Percentiles rank a stretch among this genome's conserved stretches.
Conservation (phyloP, 1,140 invertebrate species). For the Drosophila baimaii region DNA sequence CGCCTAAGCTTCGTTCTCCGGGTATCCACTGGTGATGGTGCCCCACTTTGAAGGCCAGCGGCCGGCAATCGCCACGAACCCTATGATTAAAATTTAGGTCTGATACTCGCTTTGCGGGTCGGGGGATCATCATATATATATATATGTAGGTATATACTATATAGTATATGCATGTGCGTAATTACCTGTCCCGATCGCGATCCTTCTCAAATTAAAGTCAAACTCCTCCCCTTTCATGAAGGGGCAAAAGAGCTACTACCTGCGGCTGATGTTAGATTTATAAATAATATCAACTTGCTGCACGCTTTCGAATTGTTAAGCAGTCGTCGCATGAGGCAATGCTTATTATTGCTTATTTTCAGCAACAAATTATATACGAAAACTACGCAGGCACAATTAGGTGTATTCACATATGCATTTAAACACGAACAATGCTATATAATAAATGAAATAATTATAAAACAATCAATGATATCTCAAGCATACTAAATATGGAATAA, state of each 20-base stretch:
- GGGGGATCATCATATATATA: constrained; percentile 5
- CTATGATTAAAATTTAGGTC: constrained; percentile 78
- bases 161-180: constrained; percentile 66
- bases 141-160: no score
- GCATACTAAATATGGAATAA: no score
- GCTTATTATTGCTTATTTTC: constrained; percentile 15
- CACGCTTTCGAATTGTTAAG: constrained; percentile 7
- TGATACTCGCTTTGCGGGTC: constrained; percentile 19
- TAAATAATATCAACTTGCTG: constrained; percentile 28
- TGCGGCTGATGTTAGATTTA: constrained; percentile 35
- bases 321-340: not conserved
- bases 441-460: not conserved
- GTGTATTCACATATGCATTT: not conserved
- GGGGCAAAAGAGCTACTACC: constrained; percentile 31
- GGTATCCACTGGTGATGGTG: constrained; percentile 21
- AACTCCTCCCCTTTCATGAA: constrained; percentile 13
- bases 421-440: not conserved
- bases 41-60: constrained; percentile 73
- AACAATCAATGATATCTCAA: not conserved
- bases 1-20: not conserved
- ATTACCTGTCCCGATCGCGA: constrained; percentile 54
- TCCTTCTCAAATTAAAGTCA: constrained; percentile 64
- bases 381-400: constrained; percentile 11
- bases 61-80: constrained; percentile 41
- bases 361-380: constrained; percentile 11